Base-by-base conservation (phyloP, 2,888 invertebrate species). In the Malthinus flaveolus region DNA sequence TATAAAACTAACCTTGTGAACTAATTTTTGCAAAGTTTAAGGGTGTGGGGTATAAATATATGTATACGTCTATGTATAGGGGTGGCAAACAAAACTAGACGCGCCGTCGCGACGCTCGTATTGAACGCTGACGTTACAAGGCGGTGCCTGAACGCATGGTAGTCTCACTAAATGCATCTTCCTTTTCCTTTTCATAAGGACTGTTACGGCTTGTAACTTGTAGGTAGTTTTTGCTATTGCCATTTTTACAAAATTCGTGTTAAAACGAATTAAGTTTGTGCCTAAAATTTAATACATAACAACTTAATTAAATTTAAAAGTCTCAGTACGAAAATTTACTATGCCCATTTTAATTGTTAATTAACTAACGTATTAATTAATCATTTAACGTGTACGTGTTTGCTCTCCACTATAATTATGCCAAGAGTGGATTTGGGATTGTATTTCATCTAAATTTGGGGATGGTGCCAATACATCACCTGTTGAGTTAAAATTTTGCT, bases 41-140 rank as follows among this genome's bases (percentile, higher is more conserved):
- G 47, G 53, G 36, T 35, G 33, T 45, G 51, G 35, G 31, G 36
- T 39, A 32, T 36, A 35, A 23, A 13, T 15, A 12, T n/a, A 7
- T 12, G 36, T 37, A 23, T 5, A 23, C 5, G 5, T 23, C 10
- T 34, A 15, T 15, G 10, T 33, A 47, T 13, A 47, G 32, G 57
- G 57, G 61, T 59, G 51, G 59, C 32, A 55, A 59, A 59, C 56
- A 23, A 45, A 31, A 49, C 61, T 57, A 70, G 75, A 74, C 73
- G 77, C 79, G 78, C 77, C 78, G 78, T 72, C 78, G 77, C 78
- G 78, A 71, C 78, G 74, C 68, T 53, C 57, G 72, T 79, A 79
- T 79, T 78, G 79, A 79, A 69, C 77, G 76, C 63, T 74, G 73
- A 78, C 78, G 78, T 77, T 74, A 74, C 73, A 73, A 78, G 77